Evolutionary conservation across 2,113 vertebrate species (phyloP).

Genomic region (Zosterops japonicus): DNA sequence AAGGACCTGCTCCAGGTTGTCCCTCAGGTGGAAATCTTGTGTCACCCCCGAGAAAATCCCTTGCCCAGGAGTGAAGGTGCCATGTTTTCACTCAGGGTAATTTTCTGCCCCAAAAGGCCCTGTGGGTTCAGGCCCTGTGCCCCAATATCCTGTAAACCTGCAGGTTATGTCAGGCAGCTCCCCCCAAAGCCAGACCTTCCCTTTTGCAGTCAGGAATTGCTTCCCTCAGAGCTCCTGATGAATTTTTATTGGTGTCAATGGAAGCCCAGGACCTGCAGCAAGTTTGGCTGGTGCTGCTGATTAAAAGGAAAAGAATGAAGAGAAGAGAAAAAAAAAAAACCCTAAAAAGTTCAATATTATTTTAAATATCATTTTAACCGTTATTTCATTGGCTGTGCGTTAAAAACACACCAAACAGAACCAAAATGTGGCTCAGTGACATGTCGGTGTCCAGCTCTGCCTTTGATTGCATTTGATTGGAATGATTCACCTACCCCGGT

Average conservation of each 20-base stretch:
- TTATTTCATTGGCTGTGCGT: background rate
- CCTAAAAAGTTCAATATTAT: background rate
- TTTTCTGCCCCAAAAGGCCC: background rate
- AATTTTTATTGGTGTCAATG: background rate
- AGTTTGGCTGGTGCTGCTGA: background rate
- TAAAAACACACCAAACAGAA: background rate
- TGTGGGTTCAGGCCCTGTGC: background rate
- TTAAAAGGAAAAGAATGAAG: background rate
- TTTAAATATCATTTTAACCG: background rate
- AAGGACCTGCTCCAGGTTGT: background rate
- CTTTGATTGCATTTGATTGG: background rate
- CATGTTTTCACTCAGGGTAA: rapidly evolving
- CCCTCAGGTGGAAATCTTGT: background rate
- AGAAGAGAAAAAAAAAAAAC: background rate
- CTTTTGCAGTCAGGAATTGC: background rate
- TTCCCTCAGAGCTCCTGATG: background rate
- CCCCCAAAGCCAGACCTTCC: background rate
- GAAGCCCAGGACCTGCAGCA: background rate
- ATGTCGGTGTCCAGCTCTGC: background rate
- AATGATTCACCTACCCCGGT: background rate
- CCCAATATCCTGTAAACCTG: background rate
- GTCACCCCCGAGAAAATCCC: background rate
- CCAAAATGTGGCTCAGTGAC: background rate
- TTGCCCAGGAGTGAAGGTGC: background rate
- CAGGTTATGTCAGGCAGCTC: background rate